Percentiles rank a stretch among this genome's conserved stretches.
Conservation (phyloP, 2,113 vertebrate species). For the human (Homo sapiens) region GRCh38 chr12:81456501-81457000, state of each 20-base stretch:
- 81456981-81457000: neutral
- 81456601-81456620: constrained; percentile 2
- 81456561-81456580: neutral
- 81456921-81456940: neutral
- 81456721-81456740: neutral
- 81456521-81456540: neutral
- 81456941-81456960: neutral
- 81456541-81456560: neutral
- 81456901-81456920: neutral
- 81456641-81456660: neutral
- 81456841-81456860: neutral
- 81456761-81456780: neutral
- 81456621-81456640: neutral
- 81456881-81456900: neutral
- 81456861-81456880: neutral
- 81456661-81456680: neutral
- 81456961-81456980: neutral
- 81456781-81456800: neutral
- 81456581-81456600: neutral
- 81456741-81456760: neutral
- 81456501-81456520: neutral
- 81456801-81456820: neutral
- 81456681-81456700: neutral
- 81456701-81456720: neutral
- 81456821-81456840: neutral